These are phyloP conservation scores for Mixornis gularis DNA, from an alignment of 2,113 vertebrate species.

Conservation along the genomic window DNA sequence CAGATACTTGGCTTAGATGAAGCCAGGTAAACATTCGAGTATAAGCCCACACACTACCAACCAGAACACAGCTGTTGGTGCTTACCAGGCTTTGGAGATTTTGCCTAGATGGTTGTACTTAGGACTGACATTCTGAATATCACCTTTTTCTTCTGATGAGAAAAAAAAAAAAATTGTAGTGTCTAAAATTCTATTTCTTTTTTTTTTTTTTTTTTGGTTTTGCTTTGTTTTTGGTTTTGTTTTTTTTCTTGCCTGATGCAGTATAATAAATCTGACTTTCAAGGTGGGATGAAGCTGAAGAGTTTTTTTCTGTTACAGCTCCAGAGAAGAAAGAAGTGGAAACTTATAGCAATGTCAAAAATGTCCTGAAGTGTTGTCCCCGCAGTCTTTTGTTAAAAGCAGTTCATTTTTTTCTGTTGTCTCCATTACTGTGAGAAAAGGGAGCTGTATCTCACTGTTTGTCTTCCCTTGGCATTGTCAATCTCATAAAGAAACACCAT, in stretches of 20 bases:
- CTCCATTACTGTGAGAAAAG: constrained; percentile 76
- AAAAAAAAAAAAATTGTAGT: neutral
- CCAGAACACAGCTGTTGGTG: constrained; percentile 8
- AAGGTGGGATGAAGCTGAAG: constrained; percentile 66
- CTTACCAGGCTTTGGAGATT: constrained; percentile 25
- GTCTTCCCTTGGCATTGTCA: constrained; percentile 78
- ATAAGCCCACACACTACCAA: constrained; percentile 73
- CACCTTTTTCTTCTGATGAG: constrained; percentile 36
- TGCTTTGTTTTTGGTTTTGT: neutral
- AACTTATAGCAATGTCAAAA: constrained; percentile 72
- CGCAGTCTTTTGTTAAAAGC: constrained; percentile 78
- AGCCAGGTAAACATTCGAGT: constrained; percentile 97
- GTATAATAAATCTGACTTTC: constrained; percentile 61
- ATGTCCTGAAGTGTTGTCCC: constrained; percentile 73
- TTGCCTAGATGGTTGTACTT: constrained; percentile 20
- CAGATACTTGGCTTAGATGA: constrained; percentile 80
- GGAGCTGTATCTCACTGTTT: constrained; percentile 77
- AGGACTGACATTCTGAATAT: constrained; percentile 25
- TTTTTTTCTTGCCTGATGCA: constrained; percentile 50
- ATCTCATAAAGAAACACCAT: constrained; percentile 60
- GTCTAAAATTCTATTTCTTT: constrained; percentile 44
- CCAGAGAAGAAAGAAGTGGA: constrained; percentile 76
- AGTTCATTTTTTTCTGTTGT: constrained; percentile 74
- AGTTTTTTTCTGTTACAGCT: constrained; percentile 72
- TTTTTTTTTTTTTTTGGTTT: constrained; percentile 12